Evolutionary conservation across 2,113 vertebrate genomes (phyloP).

Genomic region (Illadopsis cleaveri): DNA sequence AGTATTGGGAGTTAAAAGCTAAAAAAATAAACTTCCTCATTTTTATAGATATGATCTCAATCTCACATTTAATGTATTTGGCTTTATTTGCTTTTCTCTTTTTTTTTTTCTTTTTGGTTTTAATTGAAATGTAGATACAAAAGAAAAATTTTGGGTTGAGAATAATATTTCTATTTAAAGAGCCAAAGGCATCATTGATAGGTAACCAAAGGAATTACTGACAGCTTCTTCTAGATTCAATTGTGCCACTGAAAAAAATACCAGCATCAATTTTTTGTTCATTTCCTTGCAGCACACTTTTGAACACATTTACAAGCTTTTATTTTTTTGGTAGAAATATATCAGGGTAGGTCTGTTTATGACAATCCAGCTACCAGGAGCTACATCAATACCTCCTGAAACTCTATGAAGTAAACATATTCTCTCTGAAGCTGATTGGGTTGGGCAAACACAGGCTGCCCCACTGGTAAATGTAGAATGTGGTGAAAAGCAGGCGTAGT

Average conservation of each 20-base stretch:
- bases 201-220: not conserved
- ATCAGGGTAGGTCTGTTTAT: not conserved
- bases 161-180: not conserved
- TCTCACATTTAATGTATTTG: not conserved
- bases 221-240: not conserved
- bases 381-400: not conserved
- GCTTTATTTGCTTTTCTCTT: not conserved
- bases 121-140: not conserved
- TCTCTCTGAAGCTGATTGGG: not conserved
- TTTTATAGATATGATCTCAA: not conserved
- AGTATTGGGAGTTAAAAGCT: not conserved
- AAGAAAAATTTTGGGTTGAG: not conserved
- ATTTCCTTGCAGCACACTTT: not conserved
- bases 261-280: not conserved
- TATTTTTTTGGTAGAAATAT: not conserved
- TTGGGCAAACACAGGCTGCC: not conserved
- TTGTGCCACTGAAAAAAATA: not conserved
- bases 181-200: not conserved
- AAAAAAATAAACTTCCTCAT: not conserved
- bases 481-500: not conserved
- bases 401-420: not conserved
- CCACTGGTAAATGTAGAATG: not conserved
- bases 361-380: accelerated
- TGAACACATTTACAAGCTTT: accelerated
- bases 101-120: not conserved